Base-by-base conservation (phyloP, 2,797 vertebrate genomes). In the Anisognathus igniventris region DNA sequence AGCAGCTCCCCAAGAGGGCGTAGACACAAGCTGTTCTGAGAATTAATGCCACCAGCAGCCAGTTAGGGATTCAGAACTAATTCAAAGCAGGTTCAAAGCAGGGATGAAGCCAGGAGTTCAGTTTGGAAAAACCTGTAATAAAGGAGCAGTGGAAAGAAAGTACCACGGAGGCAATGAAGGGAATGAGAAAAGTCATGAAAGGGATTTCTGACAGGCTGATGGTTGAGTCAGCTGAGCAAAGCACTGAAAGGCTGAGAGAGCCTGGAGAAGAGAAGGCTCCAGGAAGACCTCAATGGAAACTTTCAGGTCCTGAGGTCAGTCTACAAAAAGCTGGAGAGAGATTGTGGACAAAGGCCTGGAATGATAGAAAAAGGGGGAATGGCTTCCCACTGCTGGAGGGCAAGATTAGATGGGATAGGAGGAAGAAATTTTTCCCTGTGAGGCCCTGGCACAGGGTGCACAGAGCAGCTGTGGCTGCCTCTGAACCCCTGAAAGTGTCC, bases 51-150 rank as follows among this genome's bases (percentile, higher is more conserved):
- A 86, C 54, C 51, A 72, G 71, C 77, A 86, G 30, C n/a, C 44
- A 22, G 31, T 64, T 23, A 57, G 1, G 66, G 56, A 51, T 33
- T 58, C 68, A 80, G 40, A 77, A 47, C 64, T 57, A 80, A 68
- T 61, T 58, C 72, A 90, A 71, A 88, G 54, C 56, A 56, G 2
- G 57, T 75, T 90, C 81, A 91, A 88, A 90, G 90, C 74, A 79
- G 31, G 30, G 79, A 53, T 16, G 40, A 90, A 91, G 35, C 35
- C 62, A 78, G 62, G 71, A 24, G 48, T 70, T 84, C 60, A n/a
- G 1, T 79, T 79, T 78, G 80, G 67, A 42, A 74, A 92, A 88
- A 9, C 25, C 28, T 74, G 39, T 64, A 82, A 84, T 64, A 78
- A 79, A 66, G 61, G 35, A 91, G 61, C 31, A 78, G n/a, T 10